phyloP scores from a whole-genome alignment of 1,140 invertebrate genomes.

The Micrasema longulum region DNA sequence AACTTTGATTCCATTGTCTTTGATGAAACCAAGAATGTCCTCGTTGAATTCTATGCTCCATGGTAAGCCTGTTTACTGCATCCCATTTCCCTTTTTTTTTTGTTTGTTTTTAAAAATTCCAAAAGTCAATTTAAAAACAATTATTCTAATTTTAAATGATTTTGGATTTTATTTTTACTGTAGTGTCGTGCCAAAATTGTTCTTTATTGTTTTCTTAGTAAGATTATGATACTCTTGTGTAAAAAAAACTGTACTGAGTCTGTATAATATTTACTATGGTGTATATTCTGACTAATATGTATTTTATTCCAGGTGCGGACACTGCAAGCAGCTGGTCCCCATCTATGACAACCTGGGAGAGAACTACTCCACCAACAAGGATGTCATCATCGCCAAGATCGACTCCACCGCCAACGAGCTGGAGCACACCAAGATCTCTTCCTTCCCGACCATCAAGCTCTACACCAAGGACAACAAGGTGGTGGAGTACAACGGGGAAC shows the following conservation, averaged over 20 bases:
- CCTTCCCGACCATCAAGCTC: constrained; percentile 97
- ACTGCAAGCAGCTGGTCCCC: constrained; percentile 96
- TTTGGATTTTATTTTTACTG: no score
- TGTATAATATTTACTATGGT: no score
- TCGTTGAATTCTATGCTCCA: constrained; percentile 99
- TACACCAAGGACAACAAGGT: constrained; percentile 96
- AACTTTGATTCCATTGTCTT: constrained; percentile 97
- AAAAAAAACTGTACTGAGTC: no score
- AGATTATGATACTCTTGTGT: no score
- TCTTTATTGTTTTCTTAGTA: no score
- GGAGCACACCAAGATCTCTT: constrained; percentile 93
- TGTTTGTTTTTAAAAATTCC: constrained; percentile 5
- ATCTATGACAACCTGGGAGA: constrained; percentile 88
- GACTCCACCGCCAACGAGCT: constrained; percentile 98
- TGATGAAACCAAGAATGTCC: constrained; percentile 90
- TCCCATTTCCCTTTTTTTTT: background rate
- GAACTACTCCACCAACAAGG: constrained; percentile 87
- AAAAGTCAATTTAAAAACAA: no score
- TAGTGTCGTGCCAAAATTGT: no score
- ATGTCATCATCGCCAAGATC: constrained; percentile 97
- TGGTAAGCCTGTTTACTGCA: constrained; percentile 72
- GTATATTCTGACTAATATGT: no score
- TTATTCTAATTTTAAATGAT: no score
- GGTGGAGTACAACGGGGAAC: constrained; percentile 94
- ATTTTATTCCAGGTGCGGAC: constrained; percentile 80